phyloP scores from a whole-genome alignment of 2,797 vertebrate species.

The Acipenser ruthenus region DNA sequence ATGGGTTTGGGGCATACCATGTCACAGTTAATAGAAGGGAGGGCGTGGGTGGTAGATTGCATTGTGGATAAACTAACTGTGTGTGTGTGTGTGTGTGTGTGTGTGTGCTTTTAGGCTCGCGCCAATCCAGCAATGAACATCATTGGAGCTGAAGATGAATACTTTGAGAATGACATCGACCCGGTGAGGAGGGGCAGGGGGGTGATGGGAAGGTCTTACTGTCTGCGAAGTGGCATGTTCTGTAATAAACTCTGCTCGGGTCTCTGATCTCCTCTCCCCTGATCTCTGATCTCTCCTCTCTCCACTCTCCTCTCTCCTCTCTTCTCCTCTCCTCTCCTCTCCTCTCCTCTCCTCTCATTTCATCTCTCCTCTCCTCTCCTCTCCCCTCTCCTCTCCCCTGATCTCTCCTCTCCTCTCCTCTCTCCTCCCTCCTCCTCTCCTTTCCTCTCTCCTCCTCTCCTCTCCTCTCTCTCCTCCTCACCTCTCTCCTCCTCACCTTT shows the following conservation, averaged over 20 bases:
- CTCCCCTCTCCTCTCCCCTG: not conserved
- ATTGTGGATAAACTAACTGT: not conserved
- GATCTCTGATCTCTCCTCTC: conserved; percentile 15
- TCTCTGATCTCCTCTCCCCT: not conserved
- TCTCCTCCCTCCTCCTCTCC: not conserved
- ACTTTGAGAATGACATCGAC: conserved; percentile 82
- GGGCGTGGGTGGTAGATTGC: too few relatives aligned
- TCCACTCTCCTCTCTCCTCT: not conserved
- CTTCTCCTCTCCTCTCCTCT: not conserved
- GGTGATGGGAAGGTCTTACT: too few relatives aligned
- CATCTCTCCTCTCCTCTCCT: not conserved
- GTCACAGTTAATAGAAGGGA: not conserved
- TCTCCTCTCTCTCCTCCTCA: not conserved
- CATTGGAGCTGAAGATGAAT: conserved; percentile 89
- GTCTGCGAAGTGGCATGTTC: too few relatives aligned
- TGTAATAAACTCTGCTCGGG: too few relatives aligned
- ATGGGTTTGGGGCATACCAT: not conserved
- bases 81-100: conserved; percentile 7
- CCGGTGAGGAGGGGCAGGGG: conserved; percentile 54
- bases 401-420: not conserved
- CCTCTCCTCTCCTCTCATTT: too few relatives aligned
- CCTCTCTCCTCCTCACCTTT: too few relatives aligned
- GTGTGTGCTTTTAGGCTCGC: conserved; percentile 23
- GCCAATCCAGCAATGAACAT: conserved; percentile 65
- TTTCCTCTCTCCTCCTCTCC: not conserved